Conservation (phyloP, 1,140 invertebrate genomes). For the Psilanteris sp. region DNA sequence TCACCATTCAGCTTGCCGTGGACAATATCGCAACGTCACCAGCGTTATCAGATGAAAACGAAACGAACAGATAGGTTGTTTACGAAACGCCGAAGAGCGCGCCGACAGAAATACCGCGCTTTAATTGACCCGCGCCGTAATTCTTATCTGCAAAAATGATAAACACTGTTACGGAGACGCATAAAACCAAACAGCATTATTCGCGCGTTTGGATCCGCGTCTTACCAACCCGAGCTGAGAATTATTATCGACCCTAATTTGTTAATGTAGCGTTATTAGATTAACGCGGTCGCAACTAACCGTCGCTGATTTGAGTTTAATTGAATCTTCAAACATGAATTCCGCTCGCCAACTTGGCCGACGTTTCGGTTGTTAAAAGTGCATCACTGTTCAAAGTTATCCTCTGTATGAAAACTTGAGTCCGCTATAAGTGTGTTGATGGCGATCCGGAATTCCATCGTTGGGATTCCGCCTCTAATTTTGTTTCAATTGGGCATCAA, state of each 20-base stretch:
- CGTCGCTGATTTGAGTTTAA: constrained; percentile 29
- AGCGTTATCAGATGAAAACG: constrained; percentile 33
- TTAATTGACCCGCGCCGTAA: constrained; percentile 27
- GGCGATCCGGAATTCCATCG: constrained; percentile 10
- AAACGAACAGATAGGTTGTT: constrained; percentile 40
- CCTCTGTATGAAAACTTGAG: constrained; percentile 22
- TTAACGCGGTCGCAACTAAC: constrained; percentile 14
- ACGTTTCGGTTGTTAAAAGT: constrained; percentile 31
- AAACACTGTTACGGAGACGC: too few relatives aligned
- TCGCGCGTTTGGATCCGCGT: too few relatives aligned
- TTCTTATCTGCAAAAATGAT: constrained; percentile 16
- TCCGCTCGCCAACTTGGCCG: constrained; percentile 8
- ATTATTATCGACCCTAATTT: background rate
- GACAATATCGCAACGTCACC: constrained; percentile 32
- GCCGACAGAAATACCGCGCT: constrained; percentile 26
- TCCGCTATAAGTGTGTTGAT: constrained; percentile 15
- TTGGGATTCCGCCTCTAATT: too few relatives aligned
- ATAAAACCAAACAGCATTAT: too few relatives aligned
- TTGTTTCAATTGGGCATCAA: constrained; percentile 4
- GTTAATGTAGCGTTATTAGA: constrained; percentile 20
- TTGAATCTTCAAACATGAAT: constrained; percentile 28
- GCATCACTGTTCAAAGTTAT: constrained; percentile 36
- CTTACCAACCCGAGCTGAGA: background rate
- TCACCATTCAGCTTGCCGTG: constrained; percentile 43
- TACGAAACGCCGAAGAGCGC: constrained; percentile 42